Percentiles rank a stretch among this genome's conserved stretches.
Evolutionary conservation across 2,113 vertebrate genomes (phyloP).

Genomic region (Mormyrus lacerda): DNA sequence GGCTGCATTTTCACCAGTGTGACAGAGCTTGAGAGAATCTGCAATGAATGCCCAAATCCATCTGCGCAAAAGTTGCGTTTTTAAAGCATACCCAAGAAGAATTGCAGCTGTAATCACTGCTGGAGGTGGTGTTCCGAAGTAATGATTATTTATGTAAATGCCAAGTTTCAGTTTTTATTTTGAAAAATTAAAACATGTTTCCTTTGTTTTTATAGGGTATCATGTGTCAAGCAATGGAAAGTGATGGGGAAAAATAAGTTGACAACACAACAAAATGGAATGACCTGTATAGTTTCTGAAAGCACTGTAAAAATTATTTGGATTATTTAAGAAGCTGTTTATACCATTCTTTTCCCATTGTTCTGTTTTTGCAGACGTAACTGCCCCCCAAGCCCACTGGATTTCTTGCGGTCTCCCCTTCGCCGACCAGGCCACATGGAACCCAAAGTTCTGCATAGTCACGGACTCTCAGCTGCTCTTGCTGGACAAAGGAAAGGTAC

Average conservation of each 20-base stretch:
- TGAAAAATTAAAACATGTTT: not conserved
- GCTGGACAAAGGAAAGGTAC: slow-evolving; percentile 61
- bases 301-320: not conserved
- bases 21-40: not conserved
- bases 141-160: not conserved
- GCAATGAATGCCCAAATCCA: not conserved
- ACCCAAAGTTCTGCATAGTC: slow-evolving; percentile 55
- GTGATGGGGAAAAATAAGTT: not conserved
- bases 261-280: not conserved
- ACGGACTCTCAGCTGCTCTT: slow-evolving; percentile 61
- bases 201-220: not conserved
- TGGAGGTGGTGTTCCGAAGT: not conserved
- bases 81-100: not conserved
- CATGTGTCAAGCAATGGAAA: not conserved
- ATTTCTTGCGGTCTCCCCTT: slow-evolving; percentile 55
- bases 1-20: not conserved
- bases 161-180: not conserved
- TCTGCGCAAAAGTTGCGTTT: not conserved
- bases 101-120: not conserved
- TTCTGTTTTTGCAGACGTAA: slow-evolving; percentile 41
- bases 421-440: slow-evolving; percentile 54
- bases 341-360: not conserved
- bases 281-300: not conserved
- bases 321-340: not conserved
- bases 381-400: slow-evolving; percentile 43